Base-by-base conservation (phyloP, 2,113 vertebrate species). In the Vanacampus margaritifer region DNA sequence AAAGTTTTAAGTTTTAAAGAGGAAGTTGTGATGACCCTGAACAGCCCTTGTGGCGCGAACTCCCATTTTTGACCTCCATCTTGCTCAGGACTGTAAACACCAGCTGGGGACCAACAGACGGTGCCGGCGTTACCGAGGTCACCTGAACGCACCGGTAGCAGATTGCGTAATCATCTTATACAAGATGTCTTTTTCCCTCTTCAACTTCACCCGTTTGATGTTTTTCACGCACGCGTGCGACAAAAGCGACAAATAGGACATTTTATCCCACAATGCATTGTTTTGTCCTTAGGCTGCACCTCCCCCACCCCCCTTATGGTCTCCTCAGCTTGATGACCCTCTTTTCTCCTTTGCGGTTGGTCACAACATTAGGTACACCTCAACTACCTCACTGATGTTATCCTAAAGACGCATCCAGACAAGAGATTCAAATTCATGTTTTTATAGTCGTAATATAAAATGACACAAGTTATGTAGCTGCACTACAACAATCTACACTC, bases 121-220 rank as follows among this genome's bases (percentile, higher is more conserved):
- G 39, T 32, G 28, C 28, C 39, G 2, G 39, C 39, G 39, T 10
- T 12, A 41, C 64, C 51, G 77, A 2, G 6, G 79, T 81, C 67
- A 71, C 75, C 84, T 81, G 67, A 64, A 82, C 82, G 46, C 76
- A 79, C 78, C 37, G 13, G 68, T 71, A 71, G 10, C 81, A 83
- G 78, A 71, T 88, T 89, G 64, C 80, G 73, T 83, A 88, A 87
- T 61, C 63, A 8, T 39, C 74, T 90, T 88, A 83, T 68, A 71
- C 77, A 87, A 90, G 73, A 37, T 36, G 54, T 28, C 68, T 72
- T 71, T 70, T 48, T 23, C 28, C 28, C 28, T 73, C 75, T 76
- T 68, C 73, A 77, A 81, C 76, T 78, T n/a, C n/a, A n/a, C n/a
- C n/a, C n/a, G n/a, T n/a, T 17, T 61, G n/a, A 61, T 12, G 35